A percentile compares a stretch with the other conserved stretches of the same genome.
Evolutionary conservation across 2,888 invertebrate species (phyloP).

Genomic region (Pediacus dermestoides): DNA sequence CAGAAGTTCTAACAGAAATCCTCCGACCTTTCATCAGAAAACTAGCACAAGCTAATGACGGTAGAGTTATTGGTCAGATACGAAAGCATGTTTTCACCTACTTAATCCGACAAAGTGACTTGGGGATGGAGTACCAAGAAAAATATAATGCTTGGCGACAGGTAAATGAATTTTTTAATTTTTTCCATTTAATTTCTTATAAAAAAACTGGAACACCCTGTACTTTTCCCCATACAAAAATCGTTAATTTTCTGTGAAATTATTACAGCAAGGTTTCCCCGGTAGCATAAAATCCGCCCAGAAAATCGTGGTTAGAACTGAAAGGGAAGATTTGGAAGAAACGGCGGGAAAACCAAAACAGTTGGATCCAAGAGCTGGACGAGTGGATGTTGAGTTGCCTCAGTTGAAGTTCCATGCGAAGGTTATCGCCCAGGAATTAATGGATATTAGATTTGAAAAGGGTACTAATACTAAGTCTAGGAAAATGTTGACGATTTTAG

Average conservation of each 20-base stretch:
- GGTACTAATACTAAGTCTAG: slow-evolving; percentile 56
- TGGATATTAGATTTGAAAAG: slow-evolving; percentile 51
- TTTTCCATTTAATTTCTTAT: no score
- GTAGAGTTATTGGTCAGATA: slow-evolving; percentile 52
- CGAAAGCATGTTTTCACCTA: slow-evolving; percentile 63
- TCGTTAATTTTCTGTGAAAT: slow-evolving; percentile 7
- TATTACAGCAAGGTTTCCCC: slow-evolving; percentile 66
- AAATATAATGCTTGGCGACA: slow-evolving; percentile 66
- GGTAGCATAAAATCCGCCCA: slow-evolving; percentile 64
- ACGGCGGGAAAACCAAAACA: slow-evolving; percentile 37
- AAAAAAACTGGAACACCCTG: no score
- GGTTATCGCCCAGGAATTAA: slow-evolving; percentile 55
- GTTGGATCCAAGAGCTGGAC: slow-evolving; percentile 76
- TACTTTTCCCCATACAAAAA: slow-evolving; percentile 7
- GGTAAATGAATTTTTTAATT: no score
- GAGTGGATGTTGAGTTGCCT: slow-evolving; percentile 69
- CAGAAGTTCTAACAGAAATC: slow-evolving; percentile 57
- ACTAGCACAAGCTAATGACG: slow-evolving; percentile 55
- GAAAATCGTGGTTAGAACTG: slow-evolving; percentile 33
- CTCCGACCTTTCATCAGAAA: slow-evolving; percentile 66
- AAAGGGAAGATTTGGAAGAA: slow-evolving; percentile 29
- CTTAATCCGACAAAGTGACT: slow-evolving; percentile 68
- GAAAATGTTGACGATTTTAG: slow-evolving; percentile 54
- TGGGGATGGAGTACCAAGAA: slow-evolving; percentile 62
- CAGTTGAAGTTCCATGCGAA: slow-evolving; percentile 63